Base-by-base conservation (phyloP, 2,797 vertebrate genomes). In the Sebastiscus albofasciatus region DNA sequence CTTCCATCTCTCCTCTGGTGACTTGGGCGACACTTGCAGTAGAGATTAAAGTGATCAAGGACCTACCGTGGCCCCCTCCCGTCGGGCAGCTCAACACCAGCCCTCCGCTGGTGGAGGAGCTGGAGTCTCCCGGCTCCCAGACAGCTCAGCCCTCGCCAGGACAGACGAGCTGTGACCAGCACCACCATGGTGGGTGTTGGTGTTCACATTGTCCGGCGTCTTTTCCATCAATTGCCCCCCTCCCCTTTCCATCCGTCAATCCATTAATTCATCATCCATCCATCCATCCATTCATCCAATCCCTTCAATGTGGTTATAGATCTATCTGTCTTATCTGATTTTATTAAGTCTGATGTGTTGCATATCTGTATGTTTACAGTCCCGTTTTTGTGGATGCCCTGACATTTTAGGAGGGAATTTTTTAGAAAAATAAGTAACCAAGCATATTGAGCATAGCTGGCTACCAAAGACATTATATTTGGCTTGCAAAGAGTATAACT, bases 11-110 rank as follows among this genome's bases (percentile, higher is more conserved):
- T 94, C 75, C 71, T 89, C 79, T 84, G 83, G 72, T 84, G 82
- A 75, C 80, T 73, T 20, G 85, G 88, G 86, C 71, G 72, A 89
- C 85, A 76, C 86, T 94, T 96, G 96, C 96, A 99, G 98, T 99
- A 96, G 98, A 99, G 96, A 99, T 99, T 96, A 99, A 99, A 97
- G 98, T 98, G 95, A 98, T 99, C 96, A 98, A 98, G 97, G 98
- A 99, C 95, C 96, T 99, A 92, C 98, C 98, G 29, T 99, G 98
- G 98, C 98, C 98, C 80, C 98, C 98, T 3, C 98, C 98, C 0
- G 98, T 99, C 73, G 98, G 98, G 94, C 98, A 99, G 94, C 97
- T 99, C 85, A 97, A 97, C 95, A 97, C 96, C 79, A 94, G 95
- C 84, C 94, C 96, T 81, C 96, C 96, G 78, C 95, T 94, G 86